Conservation (phyloP, 2,888 invertebrate species). For the Lasioglossum morio region DNA sequence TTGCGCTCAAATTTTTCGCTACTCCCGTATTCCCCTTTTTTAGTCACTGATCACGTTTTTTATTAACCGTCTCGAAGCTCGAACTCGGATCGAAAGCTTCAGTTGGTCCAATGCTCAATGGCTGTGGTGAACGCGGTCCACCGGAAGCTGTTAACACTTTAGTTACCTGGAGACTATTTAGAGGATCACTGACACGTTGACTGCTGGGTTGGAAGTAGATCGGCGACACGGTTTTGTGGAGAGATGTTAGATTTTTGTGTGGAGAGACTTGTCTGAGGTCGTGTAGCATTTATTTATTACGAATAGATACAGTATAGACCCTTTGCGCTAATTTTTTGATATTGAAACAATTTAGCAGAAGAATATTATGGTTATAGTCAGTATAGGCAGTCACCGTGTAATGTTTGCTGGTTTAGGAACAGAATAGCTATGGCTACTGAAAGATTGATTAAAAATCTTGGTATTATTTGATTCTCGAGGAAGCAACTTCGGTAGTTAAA, state of each 20-base stretch:
- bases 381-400: background rate
- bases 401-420: background rate
- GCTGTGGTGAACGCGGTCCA: background rate
- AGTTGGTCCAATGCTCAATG: background rate
- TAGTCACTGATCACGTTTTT: background rate
- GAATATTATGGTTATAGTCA: background rate
- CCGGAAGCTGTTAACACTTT: background rate
- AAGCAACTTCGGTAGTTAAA: background rate
- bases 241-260: background rate
- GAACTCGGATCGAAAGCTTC: background rate
- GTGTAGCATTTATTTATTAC: background rate
- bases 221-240: background rate
- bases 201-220: background rate
- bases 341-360: background rate
- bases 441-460: background rate
- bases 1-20: constrained; percentile 8
- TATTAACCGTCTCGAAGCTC: constrained; percentile 6
- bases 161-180: background rate
- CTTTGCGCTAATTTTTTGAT: background rate
- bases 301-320: background rate
- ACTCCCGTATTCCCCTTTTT: background rate
- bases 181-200: background rate
- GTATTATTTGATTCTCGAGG: background rate
- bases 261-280: background rate
- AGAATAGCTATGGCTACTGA: background rate